Evolutionary conservation across 2,113 vertebrate genomes (phyloP).

Genomic region (Zosterops lateralis): DNA sequence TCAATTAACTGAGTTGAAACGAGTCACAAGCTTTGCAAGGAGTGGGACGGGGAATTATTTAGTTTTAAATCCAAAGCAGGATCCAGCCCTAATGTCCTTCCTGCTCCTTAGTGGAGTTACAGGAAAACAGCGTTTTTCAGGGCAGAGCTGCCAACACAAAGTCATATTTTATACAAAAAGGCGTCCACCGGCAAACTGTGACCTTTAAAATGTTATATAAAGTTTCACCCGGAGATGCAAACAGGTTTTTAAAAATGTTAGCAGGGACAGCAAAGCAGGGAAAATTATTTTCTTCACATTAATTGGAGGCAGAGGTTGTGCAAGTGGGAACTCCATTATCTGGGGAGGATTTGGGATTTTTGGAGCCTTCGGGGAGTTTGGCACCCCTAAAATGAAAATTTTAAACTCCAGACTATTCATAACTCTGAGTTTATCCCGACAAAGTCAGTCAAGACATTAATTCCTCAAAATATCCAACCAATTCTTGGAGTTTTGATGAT

Average conservation of each 20-base stretch:
- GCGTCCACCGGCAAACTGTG: not conserved
- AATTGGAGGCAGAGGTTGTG: not conserved
- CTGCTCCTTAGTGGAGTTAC: not conserved
- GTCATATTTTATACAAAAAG: conserved; percentile 28
- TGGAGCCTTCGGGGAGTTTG: not conserved
- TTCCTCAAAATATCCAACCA: not conserved
- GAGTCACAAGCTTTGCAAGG: not conserved
- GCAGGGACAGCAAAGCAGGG: not conserved
- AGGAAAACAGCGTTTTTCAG: not conserved
- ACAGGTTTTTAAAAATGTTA: not conserved
- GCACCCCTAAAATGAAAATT: rapidly evolving
- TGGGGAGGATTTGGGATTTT: not conserved
- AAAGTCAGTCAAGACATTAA: not conserved
- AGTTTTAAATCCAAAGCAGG: not conserved
- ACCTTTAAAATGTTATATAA: conserved; percentile 46
- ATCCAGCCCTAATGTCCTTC: conserved; percentile 34
- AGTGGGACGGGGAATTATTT: not conserved
- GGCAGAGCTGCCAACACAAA: conserved; percentile 24
- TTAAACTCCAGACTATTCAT: not conserved
- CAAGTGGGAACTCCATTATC: not conserved
- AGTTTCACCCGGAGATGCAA: not conserved
- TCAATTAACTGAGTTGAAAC: not conserved
- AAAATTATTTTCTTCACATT: not conserved
- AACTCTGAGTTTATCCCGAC: rapidly evolving
- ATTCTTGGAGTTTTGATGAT: not conserved